These are phyloP conservation scores for Phalacrocorax carbo DNA, from an alignment of 2,113 vertebrate species.

Conservation along the genomic window DNA sequence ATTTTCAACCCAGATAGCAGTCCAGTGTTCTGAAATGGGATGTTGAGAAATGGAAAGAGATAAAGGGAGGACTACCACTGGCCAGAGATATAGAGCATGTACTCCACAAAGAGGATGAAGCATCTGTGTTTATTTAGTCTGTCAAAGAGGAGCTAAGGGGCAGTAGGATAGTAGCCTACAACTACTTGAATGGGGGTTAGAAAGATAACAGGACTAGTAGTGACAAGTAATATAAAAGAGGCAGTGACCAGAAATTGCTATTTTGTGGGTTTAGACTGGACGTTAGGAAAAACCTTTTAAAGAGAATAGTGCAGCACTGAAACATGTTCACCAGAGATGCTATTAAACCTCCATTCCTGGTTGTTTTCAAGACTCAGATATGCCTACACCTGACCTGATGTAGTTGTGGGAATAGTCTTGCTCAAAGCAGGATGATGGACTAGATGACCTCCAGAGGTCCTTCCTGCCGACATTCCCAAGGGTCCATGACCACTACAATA, in stretches of 20 bases:
- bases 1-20: background rate
- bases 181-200: background rate
- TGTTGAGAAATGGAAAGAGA: background rate
- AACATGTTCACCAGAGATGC: background rate
- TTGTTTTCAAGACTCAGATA: background rate
- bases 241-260: background rate
- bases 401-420: background rate
- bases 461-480: background rate
- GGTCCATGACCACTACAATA: background rate
- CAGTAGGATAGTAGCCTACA: background rate
- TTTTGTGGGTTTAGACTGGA: background rate
- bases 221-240: background rate
- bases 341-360: background rate
- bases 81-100: background rate
- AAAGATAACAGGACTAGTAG: background rate
- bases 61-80: background rate
- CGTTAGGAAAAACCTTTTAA: background rate
- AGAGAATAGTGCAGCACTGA: background rate
- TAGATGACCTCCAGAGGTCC: background rate
- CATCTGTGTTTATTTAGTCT: background rate
- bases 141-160: background rate
- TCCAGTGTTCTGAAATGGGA: background rate
- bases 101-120: background rate
- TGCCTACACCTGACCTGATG: background rate
- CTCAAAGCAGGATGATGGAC: background rate